Evolutionary conservation across 2,113 vertebrate genomes (phyloP).

Genomic region (Gorilla gorilla): DNA sequence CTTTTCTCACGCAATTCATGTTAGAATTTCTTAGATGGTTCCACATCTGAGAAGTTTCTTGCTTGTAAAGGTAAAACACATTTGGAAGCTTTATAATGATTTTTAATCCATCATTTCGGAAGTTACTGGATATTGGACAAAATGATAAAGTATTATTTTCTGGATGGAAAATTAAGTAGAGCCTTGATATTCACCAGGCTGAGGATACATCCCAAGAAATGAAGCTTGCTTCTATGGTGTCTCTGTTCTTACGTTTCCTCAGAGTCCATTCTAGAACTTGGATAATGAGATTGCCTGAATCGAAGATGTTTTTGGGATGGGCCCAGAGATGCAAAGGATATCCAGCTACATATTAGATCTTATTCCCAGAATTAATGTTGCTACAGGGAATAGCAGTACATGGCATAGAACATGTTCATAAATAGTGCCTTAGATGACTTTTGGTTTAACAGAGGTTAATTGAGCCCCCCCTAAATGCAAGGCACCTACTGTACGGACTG

Average conservation of each 20-base stretch:
- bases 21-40: background rate
- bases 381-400: background rate
- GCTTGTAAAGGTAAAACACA: constrained; percentile 31
- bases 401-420: background rate
- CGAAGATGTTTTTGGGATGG: background rate
- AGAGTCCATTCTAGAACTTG: background rate
- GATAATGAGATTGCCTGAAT: background rate
- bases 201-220: background rate
- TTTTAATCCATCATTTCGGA: constrained; percentile 14
- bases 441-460: background rate
- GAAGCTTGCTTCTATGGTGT: background rate
- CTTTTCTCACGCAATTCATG: constrained; percentile 15
- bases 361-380: background rate
- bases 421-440: background rate
- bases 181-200: background rate
- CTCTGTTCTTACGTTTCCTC: background rate
- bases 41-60: constrained; percentile 12
- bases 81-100: background rate
- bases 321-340: background rate
- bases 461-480: background rate
- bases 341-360: background rate
- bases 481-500: too few relatives aligned
- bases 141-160: background rate
- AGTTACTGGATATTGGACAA: background rate
- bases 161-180: background rate